A percentile compares a stretch with the other conserved stretches of the same genome.
These are phyloP conservation scores for Trachemys scripta DNA, from an alignment of 2,113 vertebrate species.

Conservation along the genomic window DNA sequence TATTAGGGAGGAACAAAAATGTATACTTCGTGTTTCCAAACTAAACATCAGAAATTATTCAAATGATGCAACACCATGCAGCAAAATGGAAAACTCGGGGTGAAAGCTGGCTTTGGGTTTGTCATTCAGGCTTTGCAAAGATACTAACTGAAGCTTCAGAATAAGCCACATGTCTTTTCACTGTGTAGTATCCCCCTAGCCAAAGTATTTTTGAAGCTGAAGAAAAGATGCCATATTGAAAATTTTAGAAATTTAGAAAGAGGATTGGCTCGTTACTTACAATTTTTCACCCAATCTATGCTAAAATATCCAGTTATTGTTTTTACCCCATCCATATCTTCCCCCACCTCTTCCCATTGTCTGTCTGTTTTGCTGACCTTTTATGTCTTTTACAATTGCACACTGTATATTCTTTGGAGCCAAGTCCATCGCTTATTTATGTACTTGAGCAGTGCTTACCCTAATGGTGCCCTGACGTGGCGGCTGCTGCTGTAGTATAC, in stretches of 20 bases:
- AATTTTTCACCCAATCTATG: background rate
- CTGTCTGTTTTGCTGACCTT: background rate
- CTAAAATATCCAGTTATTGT: background rate
- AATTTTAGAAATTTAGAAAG: background rate
- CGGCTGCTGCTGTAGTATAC: background rate
- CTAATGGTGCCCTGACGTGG: background rate
- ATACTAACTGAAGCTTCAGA: background rate
- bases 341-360: background rate
- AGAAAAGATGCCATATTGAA: background rate
- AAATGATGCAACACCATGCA: fast-evolving
- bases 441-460: background rate
- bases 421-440: background rate
- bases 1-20: background rate
- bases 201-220: background rate
- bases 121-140: background rate
- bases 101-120: fast-evolving
- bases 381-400: background rate
- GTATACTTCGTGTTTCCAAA: background rate
- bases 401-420: background rate
- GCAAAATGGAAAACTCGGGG: background rate
- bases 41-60: background rate
- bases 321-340: background rate
- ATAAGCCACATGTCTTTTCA: background rate
- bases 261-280: background rate
- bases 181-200: background rate